A percentile compares a stretch with the other conserved stretches of the same genome.
These are phyloP conservation scores for Volucella zonaria DNA, from an alignment of 2,888 invertebrate species.

Conservation along the genomic window DNA sequence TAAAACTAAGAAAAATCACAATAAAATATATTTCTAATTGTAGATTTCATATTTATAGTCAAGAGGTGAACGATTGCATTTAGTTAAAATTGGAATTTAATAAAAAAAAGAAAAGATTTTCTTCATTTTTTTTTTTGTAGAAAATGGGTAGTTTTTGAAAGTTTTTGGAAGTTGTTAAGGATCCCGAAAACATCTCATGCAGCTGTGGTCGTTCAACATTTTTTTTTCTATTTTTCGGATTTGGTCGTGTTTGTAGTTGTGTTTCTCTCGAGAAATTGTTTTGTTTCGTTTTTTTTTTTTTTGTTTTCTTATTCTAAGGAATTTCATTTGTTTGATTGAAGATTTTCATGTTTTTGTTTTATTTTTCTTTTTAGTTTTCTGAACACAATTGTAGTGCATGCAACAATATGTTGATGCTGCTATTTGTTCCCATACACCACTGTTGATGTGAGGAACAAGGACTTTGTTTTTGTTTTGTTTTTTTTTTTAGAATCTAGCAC, in stretches of 20 bases:
- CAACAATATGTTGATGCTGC: constrained; percentile 60
- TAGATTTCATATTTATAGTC: constrained; percentile 21
- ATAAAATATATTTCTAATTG: constrained; percentile 33
- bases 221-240: neutral
- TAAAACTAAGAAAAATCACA: constrained; percentile 38
- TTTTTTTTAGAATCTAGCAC: constrained; percentile 54
- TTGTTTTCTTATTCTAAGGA: constrained; percentile 27
- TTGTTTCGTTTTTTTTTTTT: constrained; percentile 12
- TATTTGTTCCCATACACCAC: neutral
- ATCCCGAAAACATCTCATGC: constrained; percentile 1
- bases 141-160: neutral
- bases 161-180: neutral
- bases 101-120: neutral
- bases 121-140: too few relatives aligned
- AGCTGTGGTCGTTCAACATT: constrained; percentile 24
- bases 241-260: too few relatives aligned
- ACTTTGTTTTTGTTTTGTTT: neutral
- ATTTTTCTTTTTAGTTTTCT: constrained; percentile 24
- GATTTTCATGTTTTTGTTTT: constrained; percentile 1
- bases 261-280: too few relatives aligned
- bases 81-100: constrained; percentile 6
- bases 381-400: constrained; percentile 60
- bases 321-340: constrained; percentile 36
- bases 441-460: constrained; percentile 6
- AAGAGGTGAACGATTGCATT: constrained; percentile 44